These are phyloP conservation scores for Anoncus sp. DNA, from an alignment of 2,888 invertebrate species.

Conservation along the genomic window DNA sequence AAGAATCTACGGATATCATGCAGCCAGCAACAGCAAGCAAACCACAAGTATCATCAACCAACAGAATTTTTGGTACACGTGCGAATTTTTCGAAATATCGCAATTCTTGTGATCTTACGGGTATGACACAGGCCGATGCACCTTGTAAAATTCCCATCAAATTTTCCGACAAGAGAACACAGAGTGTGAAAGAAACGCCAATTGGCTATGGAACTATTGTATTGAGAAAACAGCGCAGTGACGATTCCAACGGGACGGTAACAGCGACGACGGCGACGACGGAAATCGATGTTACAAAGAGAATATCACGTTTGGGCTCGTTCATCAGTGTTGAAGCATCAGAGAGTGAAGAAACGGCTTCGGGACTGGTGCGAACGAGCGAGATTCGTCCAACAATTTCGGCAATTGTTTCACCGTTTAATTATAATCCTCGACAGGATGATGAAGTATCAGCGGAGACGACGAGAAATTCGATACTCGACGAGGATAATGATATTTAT, in stretches of 20 bases:
- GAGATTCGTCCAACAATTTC: constrained; percentile 75
- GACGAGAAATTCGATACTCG: constrained; percentile 60
- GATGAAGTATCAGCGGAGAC: constrained; percentile 68
- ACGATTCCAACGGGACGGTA: too few relatives aligned
- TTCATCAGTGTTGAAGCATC: constrained; percentile 83
- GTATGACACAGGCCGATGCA: constrained; percentile 71
- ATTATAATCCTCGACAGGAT: constrained; percentile 82
- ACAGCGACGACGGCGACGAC: constrained; percentile 46
- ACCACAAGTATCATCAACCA: too few relatives aligned
- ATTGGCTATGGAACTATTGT: constrained; percentile 67
- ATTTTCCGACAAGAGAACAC: constrained; percentile 61
- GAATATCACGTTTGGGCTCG: constrained; percentile 84
- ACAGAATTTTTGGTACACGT: too few relatives aligned
- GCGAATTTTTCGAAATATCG: constrained; percentile 71
- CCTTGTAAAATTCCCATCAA: constrained; percentile 77
- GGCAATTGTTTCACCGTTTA: constrained; percentile 84
- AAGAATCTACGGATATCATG: constrained; percentile 63
- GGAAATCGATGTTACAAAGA: constrained; percentile 80
- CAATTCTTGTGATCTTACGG: constrained; percentile 79
- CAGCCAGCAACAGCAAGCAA: background rate
- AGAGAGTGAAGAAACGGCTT: constrained; percentile 62
- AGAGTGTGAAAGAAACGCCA: constrained; percentile 57
- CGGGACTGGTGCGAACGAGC: constrained; percentile 49
- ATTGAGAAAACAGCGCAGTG: constrained; percentile 71
- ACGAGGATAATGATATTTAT: constrained; percentile 66